Base-by-base conservation (phyloP, 2,888 invertebrate genomes). In the Dolomedes plantarius region DNA sequence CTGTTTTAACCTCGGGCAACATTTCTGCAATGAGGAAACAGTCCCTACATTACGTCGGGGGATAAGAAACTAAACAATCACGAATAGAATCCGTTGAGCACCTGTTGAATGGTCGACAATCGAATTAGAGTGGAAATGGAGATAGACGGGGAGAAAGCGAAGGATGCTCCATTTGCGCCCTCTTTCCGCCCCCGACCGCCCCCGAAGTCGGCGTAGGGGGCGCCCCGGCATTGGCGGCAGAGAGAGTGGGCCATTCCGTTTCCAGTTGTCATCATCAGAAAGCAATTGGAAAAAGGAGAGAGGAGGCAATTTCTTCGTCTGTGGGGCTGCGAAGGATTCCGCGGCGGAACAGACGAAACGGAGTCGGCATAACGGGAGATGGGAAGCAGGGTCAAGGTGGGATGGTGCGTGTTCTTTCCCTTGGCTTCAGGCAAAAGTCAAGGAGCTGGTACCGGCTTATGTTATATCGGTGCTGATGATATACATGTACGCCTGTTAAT, bases 91-190 rank as follows among this genome's bases (percentile, higher is more conserved):
- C 56, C 46, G 31, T 29, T 64, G 65, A 75, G 32, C 69, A 86
- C 86, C 78, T 86, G 86, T 86, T 86, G 86, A 86, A 78, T 86
- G n/a, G 78, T n/a, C 68, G 77, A 73, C 85, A 65, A 85, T 85
- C 78, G 85, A 85, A 85, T 85, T 77, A 79, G 79, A 86, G 73
- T 79, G 79, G 86, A 86, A 86, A 86, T 79, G 79, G 86, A 86
- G 79, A 81, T 39, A 73, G 23, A 62, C 28, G 11, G 56, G n/a
- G 36, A 39, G 68, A 62, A 62, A 31, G 36, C 39, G 39, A 39
- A 32, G 27, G 68, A 80, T 73, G 73, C 78, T 64, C 71, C 64
- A 71, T 62, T 69, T 56, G 27, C 29, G 67, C 31, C 31, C 28
- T 41, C 46, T 78, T 36, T n/a, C n/a, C n/a, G n/a, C n/a, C 69